Evolutionary conservation across 2,113 vertebrate species (phyloP), one percentile per base, ranked within the genome.

Genomic region (Mobula hypostoma): DNA sequence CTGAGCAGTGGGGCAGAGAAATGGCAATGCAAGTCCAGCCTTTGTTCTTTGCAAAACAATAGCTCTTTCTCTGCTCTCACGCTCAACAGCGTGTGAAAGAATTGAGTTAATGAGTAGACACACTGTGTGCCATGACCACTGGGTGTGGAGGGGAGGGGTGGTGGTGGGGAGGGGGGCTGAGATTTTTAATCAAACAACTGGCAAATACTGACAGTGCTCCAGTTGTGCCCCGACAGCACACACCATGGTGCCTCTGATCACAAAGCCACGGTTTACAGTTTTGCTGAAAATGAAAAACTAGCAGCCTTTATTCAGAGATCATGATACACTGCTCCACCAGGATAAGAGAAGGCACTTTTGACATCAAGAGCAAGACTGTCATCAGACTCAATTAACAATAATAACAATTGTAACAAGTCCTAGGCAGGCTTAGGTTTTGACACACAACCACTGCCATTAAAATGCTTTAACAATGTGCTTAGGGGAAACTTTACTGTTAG

Each of bases 81-180:
- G 88, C 48, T 93, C 74, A 70, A 93, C 91, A 93, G 91, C 70
- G 48, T 93, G 91, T 93, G 40, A 93, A 93, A 7, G 19, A 93
- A 93, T 93, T 93, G 91, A 74, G 68, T 48, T 93, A 93, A 93
- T 76, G 91, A 93, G 91, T 36, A 74, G 68, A 27, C 21, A 19
- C 68, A 40, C 40, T 48, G 40, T 36, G 2, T 27, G 27, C 36
- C 21, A 17, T 93, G 68, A 76, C 9, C 32, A 93, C 36, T 48
- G 91, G 70, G 91, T 56, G 70, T 36, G 91, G 68, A 66, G 14
- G 70, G 70, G 70, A 24, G 72, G 72, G 63, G 63, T 66, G 63
- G 8, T 68, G 66, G 66, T 9, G 17, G 72, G 58, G 27, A 24
- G 56, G 27, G 14, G 58, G 29, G 83, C 66, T 29, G 48, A 48